These are phyloP conservation scores for Sarcophaga bullata DNA, from an alignment of 1,140 invertebrate genomes.

Conservation along the genomic window DNA sequence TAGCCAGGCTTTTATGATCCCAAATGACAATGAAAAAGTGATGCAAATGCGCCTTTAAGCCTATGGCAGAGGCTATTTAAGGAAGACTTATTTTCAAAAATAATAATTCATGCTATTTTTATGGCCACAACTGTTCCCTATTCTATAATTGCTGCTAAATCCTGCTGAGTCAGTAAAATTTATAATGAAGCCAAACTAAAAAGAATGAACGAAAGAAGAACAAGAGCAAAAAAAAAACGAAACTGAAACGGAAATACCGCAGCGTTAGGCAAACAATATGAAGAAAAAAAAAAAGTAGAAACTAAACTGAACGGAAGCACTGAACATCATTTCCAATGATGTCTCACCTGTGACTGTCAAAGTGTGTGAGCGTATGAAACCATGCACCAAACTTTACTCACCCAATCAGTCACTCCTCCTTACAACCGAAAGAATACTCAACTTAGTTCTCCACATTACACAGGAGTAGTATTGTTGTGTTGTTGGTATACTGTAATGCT, in stretches of 20 bases:
- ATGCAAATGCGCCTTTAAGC: too few species aligned
- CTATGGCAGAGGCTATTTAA: too few species aligned
- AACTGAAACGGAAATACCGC: constrained; percentile 40
- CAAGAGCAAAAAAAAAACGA: not conserved
- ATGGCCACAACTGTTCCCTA: too few species aligned
- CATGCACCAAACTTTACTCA: not conserved
- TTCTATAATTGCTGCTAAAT: not conserved
- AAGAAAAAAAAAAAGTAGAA: not conserved
- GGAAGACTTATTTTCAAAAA: too few species aligned
- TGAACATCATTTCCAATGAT: constrained; percentile 37
- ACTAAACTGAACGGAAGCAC: constrained; percentile 21
- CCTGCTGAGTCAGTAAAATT: constrained; percentile 16
- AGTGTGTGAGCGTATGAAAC: not conserved
- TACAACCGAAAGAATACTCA: not conserved
- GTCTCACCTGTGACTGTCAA: constrained; percentile 14
- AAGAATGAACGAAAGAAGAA: not conserved
- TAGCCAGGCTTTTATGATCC: too few species aligned
- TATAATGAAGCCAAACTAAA: constrained; percentile 18
- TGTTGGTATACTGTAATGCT: not conserved
- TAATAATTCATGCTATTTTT: too few species aligned
- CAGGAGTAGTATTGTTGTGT: too few species aligned
- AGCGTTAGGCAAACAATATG: constrained; percentile 18
- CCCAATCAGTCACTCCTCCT: not conserved
- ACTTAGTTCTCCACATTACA: not conserved
- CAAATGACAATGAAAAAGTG: too few species aligned